These are phyloP conservation scores for Athalia circularis DNA, from an alignment of 2,888 invertebrate genomes.

Conservation along the genomic window DNA sequence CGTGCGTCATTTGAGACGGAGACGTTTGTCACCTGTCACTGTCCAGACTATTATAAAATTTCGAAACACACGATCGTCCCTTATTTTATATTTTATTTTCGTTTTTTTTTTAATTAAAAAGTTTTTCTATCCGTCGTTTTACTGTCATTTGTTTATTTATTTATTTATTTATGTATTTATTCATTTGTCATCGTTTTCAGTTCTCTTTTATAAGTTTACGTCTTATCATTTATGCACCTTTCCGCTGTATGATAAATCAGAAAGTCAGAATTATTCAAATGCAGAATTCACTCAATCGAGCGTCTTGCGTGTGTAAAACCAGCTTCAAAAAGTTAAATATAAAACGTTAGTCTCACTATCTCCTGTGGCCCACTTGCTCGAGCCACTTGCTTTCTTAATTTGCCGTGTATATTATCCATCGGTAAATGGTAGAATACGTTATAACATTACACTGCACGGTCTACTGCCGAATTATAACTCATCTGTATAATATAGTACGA, in stretches of 20 bases:
- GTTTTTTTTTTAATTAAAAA: too few species aligned
- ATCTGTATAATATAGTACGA: not conserved
- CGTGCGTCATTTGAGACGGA: conserved; percentile 36
- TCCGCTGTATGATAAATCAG: too few species aligned
- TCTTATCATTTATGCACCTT: too few species aligned
- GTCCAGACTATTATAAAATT: not conserved
- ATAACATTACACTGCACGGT: not conserved
- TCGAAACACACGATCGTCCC: not conserved
- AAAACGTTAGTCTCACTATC: conserved; percentile 60
- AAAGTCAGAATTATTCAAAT: not conserved
- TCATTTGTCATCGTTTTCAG: too few species aligned
- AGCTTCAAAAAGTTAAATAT: conserved; percentile 63
- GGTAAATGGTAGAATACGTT: not conserved
- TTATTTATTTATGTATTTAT: too few species aligned
- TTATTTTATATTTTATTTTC: too few species aligned
- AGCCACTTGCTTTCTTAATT: conserved; percentile 44
- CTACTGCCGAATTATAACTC: not conserved
- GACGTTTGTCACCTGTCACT: conserved; percentile 36
- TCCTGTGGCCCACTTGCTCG: conserved; percentile 66
- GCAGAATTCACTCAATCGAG: conserved; percentile 29
- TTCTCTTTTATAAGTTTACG: too few species aligned
- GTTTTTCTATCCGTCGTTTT: too few species aligned
- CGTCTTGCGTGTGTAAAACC: conserved; percentile 52
- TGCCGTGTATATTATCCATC: not conserved
- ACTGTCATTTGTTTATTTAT: too few species aligned